phyloP scores from a whole-genome alignment of 2,888 invertebrate genomes.

The Elegia similella region DNA sequence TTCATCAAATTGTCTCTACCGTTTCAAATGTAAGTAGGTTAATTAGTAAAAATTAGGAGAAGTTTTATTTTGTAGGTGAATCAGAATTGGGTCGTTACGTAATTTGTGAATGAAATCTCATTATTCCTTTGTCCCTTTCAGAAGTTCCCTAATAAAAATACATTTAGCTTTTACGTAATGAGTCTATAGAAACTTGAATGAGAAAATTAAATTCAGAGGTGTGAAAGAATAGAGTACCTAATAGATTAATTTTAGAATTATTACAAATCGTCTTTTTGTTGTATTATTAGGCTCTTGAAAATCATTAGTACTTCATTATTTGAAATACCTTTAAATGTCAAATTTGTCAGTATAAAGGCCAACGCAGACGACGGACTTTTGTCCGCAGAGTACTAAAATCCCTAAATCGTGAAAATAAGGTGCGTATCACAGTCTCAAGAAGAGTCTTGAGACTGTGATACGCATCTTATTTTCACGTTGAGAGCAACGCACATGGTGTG shows the following conservation, averaged over 20 bases:
- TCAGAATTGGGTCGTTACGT: background rate
- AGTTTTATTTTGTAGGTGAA: background rate
- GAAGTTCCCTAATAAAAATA: background rate
- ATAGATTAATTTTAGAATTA: background rate
- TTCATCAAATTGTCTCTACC: background rate
- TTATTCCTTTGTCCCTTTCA: background rate
- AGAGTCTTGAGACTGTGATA: no score
- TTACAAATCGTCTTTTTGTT: background rate
- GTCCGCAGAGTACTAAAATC: no score
- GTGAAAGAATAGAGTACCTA: background rate
- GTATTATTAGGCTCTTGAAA: background rate
- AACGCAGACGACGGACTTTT: no score
- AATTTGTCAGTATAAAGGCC: no score
- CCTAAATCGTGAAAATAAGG: no score
- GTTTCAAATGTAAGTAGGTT: conserved; percentile 1
- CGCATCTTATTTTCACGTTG: no score
- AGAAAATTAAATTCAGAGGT: background rate
- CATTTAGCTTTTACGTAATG: background rate
- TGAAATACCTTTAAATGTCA: no score
- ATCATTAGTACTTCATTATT: no score
- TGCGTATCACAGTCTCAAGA: no score
- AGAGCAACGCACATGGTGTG: no score
- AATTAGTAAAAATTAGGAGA: conserved; percentile 1
- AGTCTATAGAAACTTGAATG: background rate
- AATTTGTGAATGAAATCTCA: background rate